These are phyloP conservation scores for Cheilosia scutellata DNA, from an alignment of 2,888 invertebrate genomes.

Conservation along the genomic window DNA sequence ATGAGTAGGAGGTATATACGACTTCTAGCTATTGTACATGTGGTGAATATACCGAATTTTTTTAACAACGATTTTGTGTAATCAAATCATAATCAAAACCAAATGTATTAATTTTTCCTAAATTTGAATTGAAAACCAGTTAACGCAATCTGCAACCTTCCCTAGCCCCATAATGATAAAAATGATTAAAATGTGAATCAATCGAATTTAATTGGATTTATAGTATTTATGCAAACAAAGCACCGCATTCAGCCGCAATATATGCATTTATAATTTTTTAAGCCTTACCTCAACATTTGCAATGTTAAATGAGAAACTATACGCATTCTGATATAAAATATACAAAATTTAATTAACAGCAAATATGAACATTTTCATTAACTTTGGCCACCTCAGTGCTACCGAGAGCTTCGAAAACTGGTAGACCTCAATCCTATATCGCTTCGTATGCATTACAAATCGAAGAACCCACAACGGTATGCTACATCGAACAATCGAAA, in stretches of 20 bases:
- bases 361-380: constrained; percentile 48
- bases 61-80: not conserved
- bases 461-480: constrained; percentile 35
- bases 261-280: not conserved
- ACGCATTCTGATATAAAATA: not conserved
- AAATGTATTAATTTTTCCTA: not conserved
- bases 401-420: constrained; percentile 7
- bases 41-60: not conserved
- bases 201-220: constrained; percentile 19
- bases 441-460: constrained; percentile 15
- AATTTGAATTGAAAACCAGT: not conserved
- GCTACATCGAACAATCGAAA: constrained; percentile 43
- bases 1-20: too few species aligned
- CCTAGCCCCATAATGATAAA: not conserved
- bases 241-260: not conserved
- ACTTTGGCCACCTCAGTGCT: not conserved
- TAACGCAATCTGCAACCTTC: not conserved
- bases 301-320: not conserved
- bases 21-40: too few species aligned
- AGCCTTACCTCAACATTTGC: not conserved
- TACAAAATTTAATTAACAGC: constrained; percentile 24
- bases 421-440: constrained; percentile 12
- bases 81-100: not conserved
- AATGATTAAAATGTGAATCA: constrained; percentile 6
- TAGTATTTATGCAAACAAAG: not conserved